phyloP scores from a whole-genome alignment of 2,888 invertebrate species.

The Hyalella azteca region DNA sequence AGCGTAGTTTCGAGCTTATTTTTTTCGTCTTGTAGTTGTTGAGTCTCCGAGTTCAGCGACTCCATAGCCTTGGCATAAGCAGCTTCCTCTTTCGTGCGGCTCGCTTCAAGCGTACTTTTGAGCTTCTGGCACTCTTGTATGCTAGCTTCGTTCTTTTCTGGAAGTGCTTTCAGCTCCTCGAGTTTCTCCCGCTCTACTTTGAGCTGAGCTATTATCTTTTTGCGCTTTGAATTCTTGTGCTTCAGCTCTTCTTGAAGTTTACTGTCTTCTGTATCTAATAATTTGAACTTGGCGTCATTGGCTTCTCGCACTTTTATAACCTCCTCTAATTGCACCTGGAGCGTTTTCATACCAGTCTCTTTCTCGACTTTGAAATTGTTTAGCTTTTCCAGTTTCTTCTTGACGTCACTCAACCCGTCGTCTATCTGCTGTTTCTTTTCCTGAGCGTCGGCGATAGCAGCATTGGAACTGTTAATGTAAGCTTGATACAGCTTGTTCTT shows the following conservation, averaged over 20 bases:
- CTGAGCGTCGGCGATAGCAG: constrained; percentile 63
- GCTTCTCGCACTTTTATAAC: constrained; percentile 70
- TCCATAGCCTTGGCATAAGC: constrained; percentile 67
- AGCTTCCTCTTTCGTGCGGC: constrained; percentile 66
- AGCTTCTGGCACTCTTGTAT: constrained; percentile 67
- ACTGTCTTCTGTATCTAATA: constrained; percentile 72
- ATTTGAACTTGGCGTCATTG: constrained; percentile 70
- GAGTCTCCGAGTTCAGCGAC: constrained; percentile 73
- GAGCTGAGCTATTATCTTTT: constrained; percentile 53
- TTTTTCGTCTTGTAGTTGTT: constrained; percentile 74
- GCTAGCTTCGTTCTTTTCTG: constrained; percentile 76
- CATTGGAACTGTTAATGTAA: constrained; percentile 65
- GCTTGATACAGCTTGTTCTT: constrained; percentile 77
- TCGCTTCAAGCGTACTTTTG: constrained; percentile 70
- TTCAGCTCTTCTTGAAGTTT: constrained; percentile 64
- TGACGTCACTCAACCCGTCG: constrained; percentile 65
- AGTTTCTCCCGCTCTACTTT: constrained; percentile 65
- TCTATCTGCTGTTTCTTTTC: constrained; percentile 70
- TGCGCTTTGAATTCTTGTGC: constrained; percentile 67
- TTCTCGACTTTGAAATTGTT: constrained; percentile 64
- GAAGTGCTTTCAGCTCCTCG: constrained; percentile 71
- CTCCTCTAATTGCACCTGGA: constrained; percentile 68
- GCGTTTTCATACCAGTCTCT: constrained; percentile 65
- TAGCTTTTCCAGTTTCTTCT: constrained; percentile 70
- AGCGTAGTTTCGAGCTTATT: constrained; percentile 73